A percentile compares a stretch with the other conserved stretches of the same genome.
These are phyloP conservation scores for Sarcophilus harrisii DNA, from an alignment of 2,797 vertebrate species.

Conservation along the genomic window DNA sequence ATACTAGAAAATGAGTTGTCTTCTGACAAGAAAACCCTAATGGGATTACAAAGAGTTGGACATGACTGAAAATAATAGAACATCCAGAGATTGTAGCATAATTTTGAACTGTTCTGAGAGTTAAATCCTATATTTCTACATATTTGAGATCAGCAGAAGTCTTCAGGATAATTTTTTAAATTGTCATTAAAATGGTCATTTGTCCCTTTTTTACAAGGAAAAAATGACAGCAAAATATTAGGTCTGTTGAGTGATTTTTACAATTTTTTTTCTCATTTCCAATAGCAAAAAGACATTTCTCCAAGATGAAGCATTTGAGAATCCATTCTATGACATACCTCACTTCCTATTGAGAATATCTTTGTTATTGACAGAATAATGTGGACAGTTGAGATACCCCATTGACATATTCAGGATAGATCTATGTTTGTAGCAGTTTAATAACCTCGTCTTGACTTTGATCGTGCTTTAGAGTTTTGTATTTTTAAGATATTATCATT, in stretches of 20 bases:
- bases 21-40: neutral
- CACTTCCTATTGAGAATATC: neutral
- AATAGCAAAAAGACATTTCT: neutral
- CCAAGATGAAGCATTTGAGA: neutral
- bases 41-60: neutral
- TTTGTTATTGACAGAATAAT: neutral
- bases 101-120: conserved; percentile 29
- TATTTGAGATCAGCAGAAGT: neutral
- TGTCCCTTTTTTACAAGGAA: neutral
- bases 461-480: neutral
- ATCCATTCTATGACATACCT: neutral
- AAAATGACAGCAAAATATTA: neutral
- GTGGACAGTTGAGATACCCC: neutral
- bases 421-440: neutral
- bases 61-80: neutral
- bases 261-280: neutral
- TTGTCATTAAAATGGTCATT: conserved; percentile 28
- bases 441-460: neutral
- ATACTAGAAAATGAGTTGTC: neutral
- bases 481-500: neutral
- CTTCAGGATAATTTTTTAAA: conserved; percentile 22
- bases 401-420: neutral
- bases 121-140: neutral
- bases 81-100: neutral
- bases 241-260: neutral